Percentiles rank a stretch among this genome's conserved stretches.
These are phyloP conservation scores for Actinemys pallida DNA, from an alignment of 2,113 vertebrate species.

Conservation along the genomic window DNA sequence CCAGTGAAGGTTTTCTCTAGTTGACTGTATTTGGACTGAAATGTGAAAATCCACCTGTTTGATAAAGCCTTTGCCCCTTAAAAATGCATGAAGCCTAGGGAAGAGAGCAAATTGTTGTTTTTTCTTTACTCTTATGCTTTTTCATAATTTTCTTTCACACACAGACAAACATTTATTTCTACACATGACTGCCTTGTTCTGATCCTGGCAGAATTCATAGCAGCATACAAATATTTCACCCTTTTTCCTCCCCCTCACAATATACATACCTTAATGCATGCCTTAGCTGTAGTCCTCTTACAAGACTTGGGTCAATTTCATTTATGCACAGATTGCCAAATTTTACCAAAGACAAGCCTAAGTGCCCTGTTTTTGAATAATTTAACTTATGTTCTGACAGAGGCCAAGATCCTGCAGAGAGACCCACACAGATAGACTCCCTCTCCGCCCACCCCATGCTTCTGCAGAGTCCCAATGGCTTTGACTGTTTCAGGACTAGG, in stretches of 20 bases:
- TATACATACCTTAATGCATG: neutral
- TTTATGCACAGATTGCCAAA: too few relatives aligned
- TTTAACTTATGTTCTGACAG: neutral
- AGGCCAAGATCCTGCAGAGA: neutral
- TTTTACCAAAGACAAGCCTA: neutral
- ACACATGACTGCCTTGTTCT: neutral
- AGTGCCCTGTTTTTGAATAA: neutral
- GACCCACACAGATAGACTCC: neutral
- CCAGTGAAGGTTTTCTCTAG: neutral
- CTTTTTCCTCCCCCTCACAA: neutral
- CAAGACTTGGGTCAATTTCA: neutral
- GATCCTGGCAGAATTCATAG: neutral
- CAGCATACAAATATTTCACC: neutral
- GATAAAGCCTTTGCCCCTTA: neutral
- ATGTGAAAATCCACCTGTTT: neutral
- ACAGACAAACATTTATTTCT: neutral
- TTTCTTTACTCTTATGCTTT: neutral
- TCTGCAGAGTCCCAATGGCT: neutral
- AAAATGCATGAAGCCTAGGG: accelerated
- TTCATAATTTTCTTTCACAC: neutral
- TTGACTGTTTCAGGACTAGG: neutral
- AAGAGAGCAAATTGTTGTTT: neutral
- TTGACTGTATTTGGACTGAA: neutral
- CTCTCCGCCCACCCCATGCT: neutral
- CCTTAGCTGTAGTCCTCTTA: neutral